Evolutionary conservation across 1,140 invertebrate species (phyloP).

Genomic region (Teleogryllus occipitalis): DNA sequence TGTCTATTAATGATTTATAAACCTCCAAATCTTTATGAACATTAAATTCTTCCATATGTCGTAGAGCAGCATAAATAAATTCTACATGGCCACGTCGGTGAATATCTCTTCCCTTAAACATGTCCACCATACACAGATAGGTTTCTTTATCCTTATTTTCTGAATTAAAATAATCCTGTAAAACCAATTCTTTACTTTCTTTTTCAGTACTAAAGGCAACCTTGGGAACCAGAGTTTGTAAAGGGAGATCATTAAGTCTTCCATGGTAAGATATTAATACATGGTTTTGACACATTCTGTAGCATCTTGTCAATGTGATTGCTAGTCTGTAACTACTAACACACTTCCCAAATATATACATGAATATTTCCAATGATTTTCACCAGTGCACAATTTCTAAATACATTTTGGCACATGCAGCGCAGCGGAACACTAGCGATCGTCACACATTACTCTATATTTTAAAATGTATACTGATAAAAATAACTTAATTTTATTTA

Average conservation of each 20-base stretch:
- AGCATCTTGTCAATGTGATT: too few relatives aligned
- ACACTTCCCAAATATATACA: too few relatives aligned
- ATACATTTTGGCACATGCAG: too few relatives aligned
- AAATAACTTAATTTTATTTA: too few relatives aligned
- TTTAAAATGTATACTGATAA: too few relatives aligned
- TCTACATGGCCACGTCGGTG: slow-evolving; percentile 75
- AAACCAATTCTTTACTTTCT: background rate
- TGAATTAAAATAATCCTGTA: background rate
- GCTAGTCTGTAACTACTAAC: too few relatives aligned
- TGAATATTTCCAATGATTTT: too few relatives aligned
- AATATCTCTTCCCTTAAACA: slow-evolving; percentile 52
- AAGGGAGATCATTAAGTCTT: background rate
- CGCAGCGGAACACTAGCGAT: too few relatives aligned
- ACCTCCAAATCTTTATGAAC: slow-evolving; percentile 82
- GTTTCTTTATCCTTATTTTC: slow-evolving; percentile 60
- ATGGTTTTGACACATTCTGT: too few relatives aligned
- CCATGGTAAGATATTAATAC: background rate
- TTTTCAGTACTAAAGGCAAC: background rate
- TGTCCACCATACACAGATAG: slow-evolving; percentile 64
- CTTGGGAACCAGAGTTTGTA: background rate
- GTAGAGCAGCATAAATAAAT: slow-evolving; percentile 85
- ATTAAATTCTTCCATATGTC: slow-evolving; percentile 82
- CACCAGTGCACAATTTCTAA: too few relatives aligned
- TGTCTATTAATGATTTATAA: slow-evolving; percentile 83
- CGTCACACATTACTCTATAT: too few relatives aligned